Evolutionary conservation across 2,888 invertebrate species (phyloP), one percentile per base, ranked within the genome.

Genomic region (Nomada fucata): DNA sequence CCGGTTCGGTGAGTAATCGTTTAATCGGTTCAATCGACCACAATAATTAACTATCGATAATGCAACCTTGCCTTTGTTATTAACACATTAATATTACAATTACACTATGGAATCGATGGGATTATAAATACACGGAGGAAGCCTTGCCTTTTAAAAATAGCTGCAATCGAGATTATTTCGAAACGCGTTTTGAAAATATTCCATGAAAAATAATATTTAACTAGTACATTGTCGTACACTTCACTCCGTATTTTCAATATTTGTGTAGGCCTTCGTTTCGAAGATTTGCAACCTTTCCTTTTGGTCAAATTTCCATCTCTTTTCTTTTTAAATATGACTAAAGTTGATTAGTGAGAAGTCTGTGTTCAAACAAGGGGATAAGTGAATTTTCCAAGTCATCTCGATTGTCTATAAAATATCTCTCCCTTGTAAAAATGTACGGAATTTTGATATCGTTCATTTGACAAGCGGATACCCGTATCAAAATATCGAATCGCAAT

Each of bases 1-100:
- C 79, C 70, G 74, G 72, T 75, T 76, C 75, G 88, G 88, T 88
- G 78, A 88, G 88, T 87, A 87, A 88, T 80, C 80, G 74, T 79
- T 83, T 82, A 74, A 86, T 81, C 85, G 79, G 61, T 69, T 78
- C 76, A 76, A 86, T 79, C 83, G 79, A 50, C 53, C 44, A 67
- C 60, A 50, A 72, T 72, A 80, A 82, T 83, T 77, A 77, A 81
- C 63, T 59, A 55, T 64, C 47, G 64, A 83, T 61, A 64, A 65
- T 67, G 61, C 67, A 59, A 77, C 70, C 78, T 57, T 53, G 61
- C 15, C 59, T 59, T 71, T 68, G 55, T 63, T 71, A 77, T 74
- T 75, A 71, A 75, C 64, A 57, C 55, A 26, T 70, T 60, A 20
- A 59, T 50, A 50, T 47, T 47, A 61, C 59, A 59, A 76, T 61